A percentile compares a stretch with the other conserved stretches of the same genome.
phyloP scores from a whole-genome alignment of 1,140 invertebrate genomes.

The Akabosia matsudoensis region DNA sequence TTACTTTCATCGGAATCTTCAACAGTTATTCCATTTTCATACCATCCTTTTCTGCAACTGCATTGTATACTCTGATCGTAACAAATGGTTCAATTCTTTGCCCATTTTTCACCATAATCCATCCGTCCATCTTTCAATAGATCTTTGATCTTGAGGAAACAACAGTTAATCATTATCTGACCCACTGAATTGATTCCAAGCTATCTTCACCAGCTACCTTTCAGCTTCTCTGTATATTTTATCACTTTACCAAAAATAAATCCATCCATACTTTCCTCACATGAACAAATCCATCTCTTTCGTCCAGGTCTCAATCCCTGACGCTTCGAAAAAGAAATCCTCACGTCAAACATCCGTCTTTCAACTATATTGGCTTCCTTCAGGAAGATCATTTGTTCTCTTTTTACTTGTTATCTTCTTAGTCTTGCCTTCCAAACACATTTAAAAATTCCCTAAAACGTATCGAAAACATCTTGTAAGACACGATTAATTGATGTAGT shows the following conservation, averaged over 20 bases:
- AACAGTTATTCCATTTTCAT: neutral
- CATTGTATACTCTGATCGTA: neutral
- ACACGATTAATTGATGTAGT: conserved; percentile 21
- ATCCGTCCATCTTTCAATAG: neutral
- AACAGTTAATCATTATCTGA: conserved; percentile 5
- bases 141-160: neutral
- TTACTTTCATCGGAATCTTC: neutral
- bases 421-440: neutral
- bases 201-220: conserved; percentile 9
- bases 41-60: neutral
- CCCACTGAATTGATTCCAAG: neutral
- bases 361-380: neutral
- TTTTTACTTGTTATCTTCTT: neutral
- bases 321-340: neutral
- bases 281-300: neutral
- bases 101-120: conserved; percentile 6
- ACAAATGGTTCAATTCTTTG: conserved; percentile 18
- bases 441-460: neutral
- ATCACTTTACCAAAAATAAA: neutral
- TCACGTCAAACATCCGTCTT: neutral
- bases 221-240: neutral
- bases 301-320: neutral
- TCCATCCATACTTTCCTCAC: neutral
- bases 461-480: neutral
- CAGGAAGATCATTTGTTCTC: neutral